Conservation (phyloP, 2,888 invertebrate genomes). For the Penaeus monodon region DNA sequence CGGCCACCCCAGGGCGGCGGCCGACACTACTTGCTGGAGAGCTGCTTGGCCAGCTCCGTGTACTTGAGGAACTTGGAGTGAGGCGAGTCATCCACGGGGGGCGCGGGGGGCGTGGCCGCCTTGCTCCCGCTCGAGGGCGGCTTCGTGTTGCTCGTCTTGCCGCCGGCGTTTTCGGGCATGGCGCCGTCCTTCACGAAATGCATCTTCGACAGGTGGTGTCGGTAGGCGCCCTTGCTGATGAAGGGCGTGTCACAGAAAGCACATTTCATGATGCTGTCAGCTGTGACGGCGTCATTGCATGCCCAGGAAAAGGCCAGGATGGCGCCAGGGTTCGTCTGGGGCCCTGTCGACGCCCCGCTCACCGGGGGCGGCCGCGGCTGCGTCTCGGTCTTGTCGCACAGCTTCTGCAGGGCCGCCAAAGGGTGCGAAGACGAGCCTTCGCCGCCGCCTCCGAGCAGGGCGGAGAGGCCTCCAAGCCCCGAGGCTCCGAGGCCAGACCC, state of each 20-base stretch:
- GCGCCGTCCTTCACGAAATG: conserved; percentile 95
- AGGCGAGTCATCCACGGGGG: conserved; percentile 83
- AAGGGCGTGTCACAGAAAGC: conserved; percentile 95
- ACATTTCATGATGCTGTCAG: conserved; percentile 89
- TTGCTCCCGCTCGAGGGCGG: conserved; percentile 38
- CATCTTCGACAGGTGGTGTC: conserved; percentile 95
- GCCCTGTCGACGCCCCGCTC: conserved; percentile 74
- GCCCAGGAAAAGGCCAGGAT: conserved; percentile 94
- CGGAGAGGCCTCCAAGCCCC: conserved; percentile 56
- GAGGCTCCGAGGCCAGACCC: conserved; percentile 55
- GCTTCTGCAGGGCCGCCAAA: conserved; percentile 91
- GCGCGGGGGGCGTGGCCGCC: conserved; percentile 67
- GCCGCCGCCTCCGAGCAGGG: conserved; percentile 58
- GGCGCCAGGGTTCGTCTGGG: conserved; percentile 76
- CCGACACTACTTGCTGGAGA: conserved; percentile 74
- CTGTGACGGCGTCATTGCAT: conserved; percentile 90
- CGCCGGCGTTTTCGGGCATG: conserved; percentile 75
- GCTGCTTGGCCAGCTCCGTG: conserved; percentile 97
- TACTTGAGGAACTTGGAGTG: conserved; percentile 98
- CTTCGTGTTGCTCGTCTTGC: conserved; percentile 47
- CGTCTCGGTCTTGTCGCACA: conserved; percentile 93
- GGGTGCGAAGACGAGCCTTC: conserved; percentile 78
- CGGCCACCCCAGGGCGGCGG: conserved; percentile 46
- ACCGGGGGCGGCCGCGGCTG: conserved; percentile 64
- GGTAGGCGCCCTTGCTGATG: conserved; percentile 95